Evolutionary conservation across 2,113 vertebrate genomes (phyloP), one percentile per base, ranked within the genome.

Genomic region (Cinclus mexicanus): DNA sequence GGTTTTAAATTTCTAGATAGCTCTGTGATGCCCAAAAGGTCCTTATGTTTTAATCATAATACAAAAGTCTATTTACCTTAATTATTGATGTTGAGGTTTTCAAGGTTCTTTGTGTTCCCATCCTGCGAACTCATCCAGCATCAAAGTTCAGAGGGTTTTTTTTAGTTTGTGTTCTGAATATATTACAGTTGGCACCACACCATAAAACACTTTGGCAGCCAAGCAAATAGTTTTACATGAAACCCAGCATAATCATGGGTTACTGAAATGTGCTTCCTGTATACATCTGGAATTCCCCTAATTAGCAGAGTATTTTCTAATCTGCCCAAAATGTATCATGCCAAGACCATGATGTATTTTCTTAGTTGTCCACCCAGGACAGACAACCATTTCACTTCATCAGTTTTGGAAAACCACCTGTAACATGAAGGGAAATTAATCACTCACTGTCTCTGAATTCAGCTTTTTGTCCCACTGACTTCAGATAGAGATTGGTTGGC

Each of bases 211-310:
- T 87, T 94, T 97, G 97, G 97, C 97, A 97, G 84, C 22, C 55
- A 97, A 96, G 91, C 95, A 96, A 95, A 96, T 95, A 95, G 41
- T 79, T 94, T 90, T 95, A 78, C 75, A 85, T 2, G 94, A 98
- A 96, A 96, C 94, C 92, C 86, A 87, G 10, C 75, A 80, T 42
- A 83, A 94, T 93, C 28, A 0, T 57, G 90, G 92, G 83, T 95
- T 96, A 81, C 84, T 94, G 90, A 90, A 96, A 97, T 95, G 92
- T 74, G 95, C 60, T 97, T 97, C 97, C 97, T 97, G 87, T 95
- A 95, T 94, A 97, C 76, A 68, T 42, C 72, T 96, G 98, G 98
- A 99, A 98, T 98, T 98, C 98, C 98, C 98, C 98, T 98, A 97
- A 95, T 98, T 98, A 98, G 97, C 96, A 97, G 97, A 95, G 97